These are phyloP conservation scores for Oreochromis spilurus DNA, from an alignment of 2,113 vertebrate species.

Conservation along the genomic window DNA sequence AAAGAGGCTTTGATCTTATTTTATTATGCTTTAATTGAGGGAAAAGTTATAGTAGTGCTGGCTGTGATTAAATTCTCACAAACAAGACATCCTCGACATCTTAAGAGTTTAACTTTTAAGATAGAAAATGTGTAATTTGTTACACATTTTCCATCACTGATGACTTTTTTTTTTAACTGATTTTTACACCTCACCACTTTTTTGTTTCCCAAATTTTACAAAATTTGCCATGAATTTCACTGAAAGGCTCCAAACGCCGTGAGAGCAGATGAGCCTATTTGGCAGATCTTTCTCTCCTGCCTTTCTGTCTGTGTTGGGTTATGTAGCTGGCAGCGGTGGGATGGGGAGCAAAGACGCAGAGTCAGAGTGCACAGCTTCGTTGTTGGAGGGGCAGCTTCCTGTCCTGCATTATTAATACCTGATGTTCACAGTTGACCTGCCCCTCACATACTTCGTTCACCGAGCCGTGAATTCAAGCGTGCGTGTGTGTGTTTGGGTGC, in stretches of 20 bases:
- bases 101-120: background rate
- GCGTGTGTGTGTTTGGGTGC: background rate
- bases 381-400: constrained; percentile 17
- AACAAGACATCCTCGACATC: fast-evolving
- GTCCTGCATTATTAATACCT: constrained; percentile 61
- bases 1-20: background rate
- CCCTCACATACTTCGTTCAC: constrained; percentile 11
- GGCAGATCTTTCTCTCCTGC: background rate
- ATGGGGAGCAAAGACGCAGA: background rate
- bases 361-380: constrained; percentile 1
- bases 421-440: constrained; percentile 65
- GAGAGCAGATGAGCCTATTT: background rate
- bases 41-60: background rate
- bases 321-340: background rate
- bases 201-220: background rate
- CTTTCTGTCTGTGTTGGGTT: background rate
- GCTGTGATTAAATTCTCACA: background rate
- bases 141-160: background rate
- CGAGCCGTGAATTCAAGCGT: background rate
- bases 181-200: background rate
- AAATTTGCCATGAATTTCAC: background rate
- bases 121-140: background rate
- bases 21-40: fast-evolving
- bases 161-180: background rate
- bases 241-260: background rate